These are phyloP conservation scores for Oceanodroma tethys DNA, from an alignment of 2,113 vertebrate species.

Conservation along the genomic window DNA sequence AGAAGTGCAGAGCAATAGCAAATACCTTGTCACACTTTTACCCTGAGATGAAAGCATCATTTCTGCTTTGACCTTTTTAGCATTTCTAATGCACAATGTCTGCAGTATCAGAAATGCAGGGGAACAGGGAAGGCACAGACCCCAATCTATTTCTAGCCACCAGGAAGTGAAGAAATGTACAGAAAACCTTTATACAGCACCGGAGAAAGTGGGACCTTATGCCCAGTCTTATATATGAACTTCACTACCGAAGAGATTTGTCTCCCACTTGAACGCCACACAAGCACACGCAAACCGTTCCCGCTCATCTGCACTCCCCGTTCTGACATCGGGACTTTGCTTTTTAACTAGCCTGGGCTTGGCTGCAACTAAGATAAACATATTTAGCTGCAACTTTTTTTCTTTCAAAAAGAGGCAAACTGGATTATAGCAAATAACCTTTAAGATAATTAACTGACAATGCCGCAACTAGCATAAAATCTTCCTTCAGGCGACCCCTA, in stretches of 20 bases:
- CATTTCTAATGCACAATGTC: background rate
- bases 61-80: background rate
- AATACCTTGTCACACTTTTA: background rate
- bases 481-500: constrained; percentile 94
- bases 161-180: background rate
- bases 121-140: background rate
- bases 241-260: background rate
- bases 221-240: background rate
- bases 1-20: background rate
- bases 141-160: background rate
- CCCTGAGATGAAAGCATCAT: background rate
- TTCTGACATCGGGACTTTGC: constrained; percentile 7
- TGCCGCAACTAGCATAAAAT: constrained; percentile 84
- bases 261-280: background rate
- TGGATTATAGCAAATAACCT: constrained; percentile 83
- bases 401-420: constrained; percentile 77
- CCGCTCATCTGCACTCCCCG: background rate
- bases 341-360: constrained; percentile 9
- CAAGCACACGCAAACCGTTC: background rate
- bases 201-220: background rate
- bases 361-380: constrained; percentile 55
- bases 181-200: background rate
- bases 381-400: constrained; percentile 66
- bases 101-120: background rate
- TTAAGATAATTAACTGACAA: constrained; percentile 86